Conservation (phyloP, 2,888 invertebrate genomes). For the Orthosia gracilis region DNA sequence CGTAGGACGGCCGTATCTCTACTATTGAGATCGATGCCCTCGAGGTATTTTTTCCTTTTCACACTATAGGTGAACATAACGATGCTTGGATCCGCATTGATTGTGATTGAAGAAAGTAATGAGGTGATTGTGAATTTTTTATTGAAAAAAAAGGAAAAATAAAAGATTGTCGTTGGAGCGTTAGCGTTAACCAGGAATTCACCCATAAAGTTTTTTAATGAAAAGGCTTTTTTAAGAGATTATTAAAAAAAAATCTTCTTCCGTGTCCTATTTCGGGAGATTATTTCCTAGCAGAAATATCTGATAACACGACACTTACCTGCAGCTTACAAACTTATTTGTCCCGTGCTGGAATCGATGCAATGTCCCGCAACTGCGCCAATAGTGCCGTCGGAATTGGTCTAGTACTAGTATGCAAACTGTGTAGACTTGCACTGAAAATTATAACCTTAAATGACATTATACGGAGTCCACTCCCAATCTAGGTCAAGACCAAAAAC, state of each 20-base stretch:
- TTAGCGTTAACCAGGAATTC: too few species aligned
- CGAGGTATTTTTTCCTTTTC: neutral
- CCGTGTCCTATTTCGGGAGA: too few species aligned
- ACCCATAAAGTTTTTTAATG: too few species aligned
- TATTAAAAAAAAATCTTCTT: too few species aligned
- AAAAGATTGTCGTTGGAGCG: too few species aligned
- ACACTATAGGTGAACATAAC: neutral
- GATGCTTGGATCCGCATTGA: conserved; percentile 10
- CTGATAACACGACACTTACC: neutral
- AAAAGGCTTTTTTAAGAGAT: too few species aligned
- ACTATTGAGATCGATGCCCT: too few species aligned
- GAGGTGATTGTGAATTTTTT: conserved; percentile 13
- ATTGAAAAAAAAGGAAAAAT: neutral
- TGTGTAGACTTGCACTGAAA: conserved; percentile 24
- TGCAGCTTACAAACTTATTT: conserved; percentile 6
- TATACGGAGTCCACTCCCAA: conserved; percentile 20
- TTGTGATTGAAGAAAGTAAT: conserved; percentile 1
- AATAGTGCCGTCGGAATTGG: neutral
- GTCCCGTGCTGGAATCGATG: neutral
- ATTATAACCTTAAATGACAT: conserved; percentile 41
- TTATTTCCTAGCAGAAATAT: neutral
- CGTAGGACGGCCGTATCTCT: too few species aligned
- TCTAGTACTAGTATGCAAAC: conserved; percentile 10
- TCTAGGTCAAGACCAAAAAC: conserved; percentile 45
- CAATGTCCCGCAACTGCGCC: neutral